phyloP scores from a whole-genome alignment of 2,113 vertebrate species.

The Pseudopodoces humilis region DNA sequence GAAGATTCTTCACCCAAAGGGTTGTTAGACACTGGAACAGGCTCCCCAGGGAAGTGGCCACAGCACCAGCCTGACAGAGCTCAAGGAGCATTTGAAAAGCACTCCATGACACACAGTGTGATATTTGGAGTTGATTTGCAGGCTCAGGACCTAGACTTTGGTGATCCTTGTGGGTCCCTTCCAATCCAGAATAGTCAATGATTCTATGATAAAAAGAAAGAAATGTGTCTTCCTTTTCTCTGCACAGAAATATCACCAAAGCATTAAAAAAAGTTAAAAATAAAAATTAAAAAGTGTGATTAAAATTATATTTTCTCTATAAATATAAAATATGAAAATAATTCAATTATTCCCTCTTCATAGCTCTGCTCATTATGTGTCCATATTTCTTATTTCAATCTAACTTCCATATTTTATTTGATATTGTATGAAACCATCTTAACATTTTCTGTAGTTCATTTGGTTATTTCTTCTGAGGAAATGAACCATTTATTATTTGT shows the following conservation, averaged over 20 bases:
- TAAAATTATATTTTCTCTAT: background rate
- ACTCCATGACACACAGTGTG: too few species aligned
- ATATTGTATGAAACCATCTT: background rate
- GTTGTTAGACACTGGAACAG: background rate
- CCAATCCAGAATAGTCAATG: background rate
- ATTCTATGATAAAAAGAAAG: background rate
- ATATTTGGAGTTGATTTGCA: background rate
- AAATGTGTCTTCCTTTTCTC: background rate
- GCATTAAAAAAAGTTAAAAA: background rate
- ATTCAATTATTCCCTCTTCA: background rate
- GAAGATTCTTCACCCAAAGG: background rate
- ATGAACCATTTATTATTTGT: background rate
- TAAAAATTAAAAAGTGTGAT: background rate
- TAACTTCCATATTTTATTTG: background rate
- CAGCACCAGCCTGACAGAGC: background rate
- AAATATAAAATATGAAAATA: background rate
- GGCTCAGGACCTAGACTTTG: accelerated
- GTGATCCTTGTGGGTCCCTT: background rate
- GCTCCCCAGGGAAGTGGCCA: background rate
- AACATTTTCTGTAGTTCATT: background rate
- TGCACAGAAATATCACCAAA: background rate
- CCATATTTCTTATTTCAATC: background rate
- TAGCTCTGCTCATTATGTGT: background rate
- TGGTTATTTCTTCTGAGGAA: background rate
- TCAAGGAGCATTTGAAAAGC: background rate